Percentiles rank a stretch among this genome's conserved stretches.
Conservation (phyloP, 2,888 invertebrate genomes). For the Drosophila quinaria region DNA sequence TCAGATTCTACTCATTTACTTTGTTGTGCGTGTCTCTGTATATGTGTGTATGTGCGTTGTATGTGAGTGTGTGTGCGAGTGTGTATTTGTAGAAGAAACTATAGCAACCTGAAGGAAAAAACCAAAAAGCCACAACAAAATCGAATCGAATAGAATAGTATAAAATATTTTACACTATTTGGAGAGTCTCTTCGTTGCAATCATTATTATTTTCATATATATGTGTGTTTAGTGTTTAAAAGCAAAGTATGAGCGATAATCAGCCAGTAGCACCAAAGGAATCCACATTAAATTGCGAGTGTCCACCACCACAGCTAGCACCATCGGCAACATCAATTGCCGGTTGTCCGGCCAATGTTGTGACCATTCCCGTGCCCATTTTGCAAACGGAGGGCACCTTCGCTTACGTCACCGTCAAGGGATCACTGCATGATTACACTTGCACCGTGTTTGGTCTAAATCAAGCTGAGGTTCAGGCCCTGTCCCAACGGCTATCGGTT, state of each 20-base stretch:
- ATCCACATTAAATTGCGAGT: slow-evolving; percentile 57
- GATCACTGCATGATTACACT: slow-evolving; percentile 91
- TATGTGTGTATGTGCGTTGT: slow-evolving; percentile 20
- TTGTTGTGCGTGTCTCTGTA: slow-evolving; percentile 33
- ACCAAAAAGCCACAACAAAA: slow-evolving; percentile 36
- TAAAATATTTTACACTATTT: slow-evolving; percentile 1
- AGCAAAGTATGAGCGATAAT: slow-evolving; percentile 64
- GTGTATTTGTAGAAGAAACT: slow-evolving; percentile 48
- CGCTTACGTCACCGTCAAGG: slow-evolving; percentile 92
- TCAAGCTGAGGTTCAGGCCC: slow-evolving; percentile 89
- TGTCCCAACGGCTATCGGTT: slow-evolving; percentile 90
- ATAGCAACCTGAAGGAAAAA: slow-evolving; percentile 64
- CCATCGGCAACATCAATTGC: slow-evolving; percentile 59
- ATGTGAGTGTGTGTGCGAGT: slow-evolving; percentile 27
- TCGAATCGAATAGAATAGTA: slow-evolving; percentile 1
- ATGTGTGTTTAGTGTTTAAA: slow-evolving; percentile 20
- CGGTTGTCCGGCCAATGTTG: slow-evolving; percentile 78
- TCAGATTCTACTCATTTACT: slow-evolving; percentile 11
- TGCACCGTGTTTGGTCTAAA: slow-evolving; percentile 92
- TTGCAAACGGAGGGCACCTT: slow-evolving; percentile 87
- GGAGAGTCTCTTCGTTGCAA: slow-evolving; percentile 22
- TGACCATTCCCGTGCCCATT: slow-evolving; percentile 86
- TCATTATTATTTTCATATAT: slow-evolving; percentile 16
- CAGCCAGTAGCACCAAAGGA: slow-evolving; percentile 57
- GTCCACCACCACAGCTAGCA: slow-evolving; percentile 36